phyloP scores from a whole-genome alignment of 2,888 invertebrate genomes.

The Rhamphomyia laevipes region DNA sequence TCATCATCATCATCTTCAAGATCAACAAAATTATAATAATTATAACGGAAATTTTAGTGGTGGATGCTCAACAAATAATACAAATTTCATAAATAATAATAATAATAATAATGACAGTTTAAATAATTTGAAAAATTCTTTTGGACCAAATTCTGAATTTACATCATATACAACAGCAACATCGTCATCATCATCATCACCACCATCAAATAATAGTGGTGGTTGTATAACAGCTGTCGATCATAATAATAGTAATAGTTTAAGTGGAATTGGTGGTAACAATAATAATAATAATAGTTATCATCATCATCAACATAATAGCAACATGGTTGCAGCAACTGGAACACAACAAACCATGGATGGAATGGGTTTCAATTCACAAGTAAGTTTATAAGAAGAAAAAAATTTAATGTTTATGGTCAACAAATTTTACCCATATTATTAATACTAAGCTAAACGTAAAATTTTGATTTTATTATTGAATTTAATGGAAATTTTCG shows the following conservation, averaged over 20 bases:
- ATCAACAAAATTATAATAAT: conserved; percentile 15
- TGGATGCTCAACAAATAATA: no score
- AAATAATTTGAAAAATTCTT: conserved; percentile 34
- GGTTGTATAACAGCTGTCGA: neutral
- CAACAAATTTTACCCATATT: neutral
- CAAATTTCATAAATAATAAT: conserved; percentile 9
- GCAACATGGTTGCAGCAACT: conserved; percentile 34
- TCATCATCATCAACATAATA: conserved; percentile 5
- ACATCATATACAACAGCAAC: conserved; percentile 17
- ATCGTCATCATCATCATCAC: conserved; percentile 12
- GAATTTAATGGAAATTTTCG: neutral
- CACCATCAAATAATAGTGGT: conserved; percentile 14
- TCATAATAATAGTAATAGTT: neutral
- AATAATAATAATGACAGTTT: conserved; percentile 28
- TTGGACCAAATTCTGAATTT: conserved; percentile 36
- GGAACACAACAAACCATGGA: conserved; percentile 34
- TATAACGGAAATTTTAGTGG: conserved; percentile 17
- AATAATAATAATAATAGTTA: conserved; percentile 3
- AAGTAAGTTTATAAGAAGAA: conserved; percentile 23
- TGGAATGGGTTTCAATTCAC: conserved; percentile 36
- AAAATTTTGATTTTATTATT: no score
- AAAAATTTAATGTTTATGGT: no score
- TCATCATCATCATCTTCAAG: conserved; percentile 19
- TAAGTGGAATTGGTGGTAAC: conserved; percentile 9
- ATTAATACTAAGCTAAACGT: neutral